These are phyloP conservation scores for Kryptolebias ocellatus DNA, from an alignment of 2,797 vertebrate genomes.

Conservation along the genomic window DNA sequence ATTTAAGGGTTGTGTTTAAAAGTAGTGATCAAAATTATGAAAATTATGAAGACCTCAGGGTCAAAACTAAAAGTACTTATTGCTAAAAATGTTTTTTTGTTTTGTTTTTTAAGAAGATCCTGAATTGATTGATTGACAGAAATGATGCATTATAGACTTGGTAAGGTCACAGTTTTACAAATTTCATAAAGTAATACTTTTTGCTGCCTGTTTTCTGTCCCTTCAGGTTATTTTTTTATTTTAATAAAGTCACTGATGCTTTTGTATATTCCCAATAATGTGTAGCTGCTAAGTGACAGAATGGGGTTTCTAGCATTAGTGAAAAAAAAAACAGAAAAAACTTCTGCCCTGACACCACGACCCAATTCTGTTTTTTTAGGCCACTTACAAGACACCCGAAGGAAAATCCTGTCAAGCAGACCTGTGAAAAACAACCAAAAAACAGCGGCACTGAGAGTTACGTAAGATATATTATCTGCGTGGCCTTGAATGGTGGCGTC, in stretches of 20 bases:
- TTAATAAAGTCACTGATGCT: not conserved
- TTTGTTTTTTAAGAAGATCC: too few relatives aligned
- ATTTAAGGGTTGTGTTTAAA: too few relatives aligned
- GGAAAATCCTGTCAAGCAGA: conserved; percentile 44
- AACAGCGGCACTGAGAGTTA: conserved; percentile 46
- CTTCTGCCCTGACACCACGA: conserved; percentile 28
- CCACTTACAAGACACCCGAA: conserved; percentile 44
- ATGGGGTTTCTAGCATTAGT: conserved; percentile 39
- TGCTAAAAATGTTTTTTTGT: too few relatives aligned
- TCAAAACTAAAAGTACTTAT: too few relatives aligned
- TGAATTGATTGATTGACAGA: too few relatives aligned
- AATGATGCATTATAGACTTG: too few relatives aligned
- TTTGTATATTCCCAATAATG: not conserved
- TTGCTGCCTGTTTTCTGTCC: not conserved
- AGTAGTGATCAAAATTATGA: too few relatives aligned
- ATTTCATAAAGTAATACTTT: not conserved
- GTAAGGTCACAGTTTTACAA: too few relatives aligned
- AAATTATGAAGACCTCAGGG: too few relatives aligned
- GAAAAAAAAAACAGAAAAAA: conserved; percentile 26
- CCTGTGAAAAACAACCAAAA: conserved; percentile 48
- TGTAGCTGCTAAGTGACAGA: conserved; percentile 7
- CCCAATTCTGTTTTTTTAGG: conserved; percentile 54
- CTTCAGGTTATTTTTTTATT: not conserved
- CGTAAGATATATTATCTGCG: conserved; percentile 50
- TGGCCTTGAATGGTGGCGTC: conserved; percentile 63